Evolutionary conservation across 1,140 invertebrate genomes (phyloP), one percentile per base, ranked within the genome.

Genomic region (Phymorhynchus buccinoides): DNA sequence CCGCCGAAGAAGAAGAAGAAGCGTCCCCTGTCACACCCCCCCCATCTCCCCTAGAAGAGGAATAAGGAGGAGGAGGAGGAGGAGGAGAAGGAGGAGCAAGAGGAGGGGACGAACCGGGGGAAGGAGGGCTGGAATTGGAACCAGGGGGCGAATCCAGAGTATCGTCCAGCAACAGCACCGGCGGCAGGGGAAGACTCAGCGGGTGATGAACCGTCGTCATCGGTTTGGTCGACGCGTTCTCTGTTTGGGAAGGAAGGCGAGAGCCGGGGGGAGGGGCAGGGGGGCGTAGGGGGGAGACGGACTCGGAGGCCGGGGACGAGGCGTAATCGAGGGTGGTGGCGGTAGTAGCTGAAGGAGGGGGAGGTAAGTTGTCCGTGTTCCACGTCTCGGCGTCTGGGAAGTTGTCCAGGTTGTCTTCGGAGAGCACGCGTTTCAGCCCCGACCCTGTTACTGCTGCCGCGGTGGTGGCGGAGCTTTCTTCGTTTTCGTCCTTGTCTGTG

Each of bases 181-280:
- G 81, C 27, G 81, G 81, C 16, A 83, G 56, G n/a, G 81, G 81
- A 4, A 83, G 66, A 12, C 81, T 83, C 27, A 83, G 80, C n/a
- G 81, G 81, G 30, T 66, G 81, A 16, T 39, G n/a, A n/a, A 18
- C 18, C 44, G 44, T 48, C 44, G 44, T 48, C 44, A 18, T 6
- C 56, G 2, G 18, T 4, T 62, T 9, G 56, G 56, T 4, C 32
- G 16, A n/a, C 30, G 6, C 35, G 30, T 71, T 32, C 68, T 52
- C 48, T 22, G 6, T 35, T 6, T 32, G 35, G 68, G 30, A 18
- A 6, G 6, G 6, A 7, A 9, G n/a, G 30, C 7, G 6, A 0
- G 68, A 35, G 30, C 27, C 37, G 4, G 1, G 68, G 30, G 30
- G 62, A 66, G 37, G 9, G 35, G 30, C 7, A 35, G 30, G 68